Conservation (phyloP, 2,797 vertebrate genomes). For the Lemur catta region DNA sequence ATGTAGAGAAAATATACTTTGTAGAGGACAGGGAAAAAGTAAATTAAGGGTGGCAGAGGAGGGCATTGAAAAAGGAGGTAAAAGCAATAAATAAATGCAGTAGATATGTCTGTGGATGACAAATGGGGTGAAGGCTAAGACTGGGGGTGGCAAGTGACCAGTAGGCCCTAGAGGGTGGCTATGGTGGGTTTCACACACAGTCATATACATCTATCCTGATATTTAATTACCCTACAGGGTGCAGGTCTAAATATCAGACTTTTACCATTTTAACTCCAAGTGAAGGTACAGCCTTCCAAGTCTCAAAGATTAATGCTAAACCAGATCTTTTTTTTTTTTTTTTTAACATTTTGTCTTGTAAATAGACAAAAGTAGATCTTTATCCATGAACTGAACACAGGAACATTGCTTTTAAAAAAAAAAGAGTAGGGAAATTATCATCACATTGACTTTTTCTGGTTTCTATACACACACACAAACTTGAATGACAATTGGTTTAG, state of each 20-base stretch:
- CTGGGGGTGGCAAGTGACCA: background rate
- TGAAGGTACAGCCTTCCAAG: background rate
- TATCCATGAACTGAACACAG: background rate
- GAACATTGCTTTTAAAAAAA: background rate
- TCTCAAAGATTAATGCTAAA: background rate
- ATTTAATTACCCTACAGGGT: background rate
- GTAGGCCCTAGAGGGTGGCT: background rate
- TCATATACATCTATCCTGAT: background rate
- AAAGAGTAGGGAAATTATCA: background rate
- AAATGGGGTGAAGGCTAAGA: background rate
- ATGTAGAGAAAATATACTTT: background rate
- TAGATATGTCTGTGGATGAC: background rate
- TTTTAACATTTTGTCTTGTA: background rate
- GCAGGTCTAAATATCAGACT: background rate
- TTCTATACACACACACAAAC: background rate
- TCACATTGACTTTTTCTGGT: background rate
- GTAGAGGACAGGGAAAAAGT: background rate
- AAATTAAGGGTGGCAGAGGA: background rate
- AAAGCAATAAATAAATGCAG: background rate
- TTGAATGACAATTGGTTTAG: background rate
- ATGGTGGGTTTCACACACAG: background rate
- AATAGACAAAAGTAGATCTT: background rate
- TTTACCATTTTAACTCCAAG: background rate
- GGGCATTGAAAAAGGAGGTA: background rate
- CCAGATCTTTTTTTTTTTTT: background rate